Evolutionary conservation across 2,797 vertebrate species (phyloP).

Genomic region (Oryzias sinensis): DNA sequence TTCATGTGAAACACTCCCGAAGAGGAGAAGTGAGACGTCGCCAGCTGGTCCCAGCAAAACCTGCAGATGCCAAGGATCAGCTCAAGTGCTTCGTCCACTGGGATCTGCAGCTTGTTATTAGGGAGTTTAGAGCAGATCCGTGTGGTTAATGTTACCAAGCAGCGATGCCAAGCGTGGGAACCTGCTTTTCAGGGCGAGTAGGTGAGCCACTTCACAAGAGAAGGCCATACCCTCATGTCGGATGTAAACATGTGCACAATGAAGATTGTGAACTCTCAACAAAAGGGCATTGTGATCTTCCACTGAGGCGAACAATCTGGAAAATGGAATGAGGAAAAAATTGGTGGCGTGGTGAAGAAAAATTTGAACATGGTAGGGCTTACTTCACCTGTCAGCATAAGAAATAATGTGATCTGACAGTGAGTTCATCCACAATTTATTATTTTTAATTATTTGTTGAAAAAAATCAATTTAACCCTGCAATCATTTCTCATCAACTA

Average conservation of each 20-base stretch:
- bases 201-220: slow-evolving; percentile 35
- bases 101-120: slow-evolving; percentile 43
- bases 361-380: neutral
- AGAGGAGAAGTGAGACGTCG: slow-evolving; percentile 23
- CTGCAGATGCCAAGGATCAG: slow-evolving; percentile 29
- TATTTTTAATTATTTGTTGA: too few species aligned
- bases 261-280: slow-evolving; percentile 19
- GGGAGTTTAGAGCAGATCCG: slow-evolving; percentile 28
- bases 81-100: slow-evolving; percentile 42
- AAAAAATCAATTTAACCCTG: too few species aligned
- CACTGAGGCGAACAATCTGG: slow-evolving; percentile 18
- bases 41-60: slow-evolving; percentile 27
- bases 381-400: slow-evolving; percentile 40
- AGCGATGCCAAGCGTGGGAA: slow-evolving; percentile 48
- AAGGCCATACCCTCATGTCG: slow-evolving; percentile 12
- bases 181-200: slow-evolving; percentile 16
- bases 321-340: slow-evolving; percentile 9
- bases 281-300: slow-evolving; percentile 13
- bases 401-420: slow-evolving; percentile 16
- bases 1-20: slow-evolving; percentile 21
- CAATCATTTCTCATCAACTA: too few species aligned
- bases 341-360: slow-evolving; percentile 15
- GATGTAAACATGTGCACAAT: slow-evolving; percentile 33
- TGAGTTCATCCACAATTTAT: neutral
- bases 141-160: slow-evolving; percentile 46